A percentile compares a stretch with the other conserved stretches of the same genome.
Conservation (phyloP, 1,140 invertebrate species). For the Helicoverpa zea region DNA sequence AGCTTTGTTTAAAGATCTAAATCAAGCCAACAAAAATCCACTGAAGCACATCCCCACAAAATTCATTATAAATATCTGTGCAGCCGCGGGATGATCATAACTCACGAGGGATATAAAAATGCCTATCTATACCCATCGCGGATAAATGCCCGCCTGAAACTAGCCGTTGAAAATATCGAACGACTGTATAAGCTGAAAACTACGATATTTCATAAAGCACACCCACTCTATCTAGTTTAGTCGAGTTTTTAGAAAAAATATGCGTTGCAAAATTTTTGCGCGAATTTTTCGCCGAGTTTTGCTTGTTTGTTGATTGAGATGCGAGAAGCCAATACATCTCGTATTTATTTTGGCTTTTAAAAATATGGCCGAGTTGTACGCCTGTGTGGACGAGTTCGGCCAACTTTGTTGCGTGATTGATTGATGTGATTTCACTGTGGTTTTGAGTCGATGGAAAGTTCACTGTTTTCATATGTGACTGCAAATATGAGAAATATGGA, state of each 20-base stretch:
- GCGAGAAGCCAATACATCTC: constrained; percentile 7
- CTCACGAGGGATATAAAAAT: constrained; percentile 69
- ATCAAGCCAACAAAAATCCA: constrained; percentile 45
- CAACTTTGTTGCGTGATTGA: not conserved
- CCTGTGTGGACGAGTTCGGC: not conserved
- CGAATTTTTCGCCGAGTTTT: constrained; percentile 7
- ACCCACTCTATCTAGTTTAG: constrained; percentile 50
- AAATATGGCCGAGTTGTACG: not conserved
- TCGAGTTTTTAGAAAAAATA: constrained; percentile 41
- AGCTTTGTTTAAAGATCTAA: constrained; percentile 46
- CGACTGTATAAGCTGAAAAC: constrained; percentile 49
- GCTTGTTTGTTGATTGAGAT: constrained; percentile 34
- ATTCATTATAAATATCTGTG: constrained; percentile 47
- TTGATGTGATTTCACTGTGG: no score
- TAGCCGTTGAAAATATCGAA: constrained; percentile 49
- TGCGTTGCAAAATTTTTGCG: constrained; percentile 11
- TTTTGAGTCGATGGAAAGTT: no score
- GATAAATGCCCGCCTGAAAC: constrained; percentile 60
- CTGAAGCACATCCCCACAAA: constrained; percentile 29
- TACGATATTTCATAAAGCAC: constrained; percentile 52
- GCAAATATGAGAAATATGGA: no score
- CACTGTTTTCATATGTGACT: no score
- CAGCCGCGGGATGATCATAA: constrained; percentile 56
- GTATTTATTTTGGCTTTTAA: constrained; percentile 5
- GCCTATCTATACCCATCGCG: constrained; percentile 62